Evolutionary conservation across 2,888 invertebrate genomes (phyloP), one percentile per base, ranked within the genome.

Genomic region (Rotaria socialis): DNA sequence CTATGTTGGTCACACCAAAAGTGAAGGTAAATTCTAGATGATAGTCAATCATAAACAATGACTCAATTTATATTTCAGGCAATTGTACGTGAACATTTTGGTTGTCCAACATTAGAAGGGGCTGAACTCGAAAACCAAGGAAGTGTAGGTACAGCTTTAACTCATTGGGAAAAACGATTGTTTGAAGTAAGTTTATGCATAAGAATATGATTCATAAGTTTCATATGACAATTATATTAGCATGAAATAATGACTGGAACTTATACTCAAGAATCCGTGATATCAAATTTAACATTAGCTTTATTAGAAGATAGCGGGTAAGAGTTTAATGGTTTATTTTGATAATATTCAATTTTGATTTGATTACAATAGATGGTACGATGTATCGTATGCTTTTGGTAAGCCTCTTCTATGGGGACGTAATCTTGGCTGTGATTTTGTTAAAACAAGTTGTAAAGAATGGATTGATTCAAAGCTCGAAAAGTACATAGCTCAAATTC

Each of bases 171-270:
- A 92, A 99, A 99, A 90, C 92, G 99, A 86, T 94, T 98, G 3
- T 96, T 98, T 91, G 99, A 99, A 93, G 96, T 96, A 89, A 85
- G 84, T 67, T 35, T 56, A 43, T 85, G 67, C 27, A 16, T 47
- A 52, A 41, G 7, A 85, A 43, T 85, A 52, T 87, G 22, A 47
- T 56, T 50, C 47, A 35, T 58, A 41, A 50, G 60, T 22, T 7
- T 52, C 43, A 24, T 50, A 86, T 52, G 87, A 87, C 88, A 88
- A 86, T 52, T 88, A 87, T 88, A 88, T 60, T 90, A 96, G 95
- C 97, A 97, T 91, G 98, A 99, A 92, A 97, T 97, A 0, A 99
- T 99, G 98, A 98, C 98, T 0, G 98, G 97, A 3, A 97, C 97
- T 0, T 98, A 98, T 91, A 98, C 98, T 0, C 97, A 97, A 91